phyloP scores from a whole-genome alignment of 1,140 invertebrate genomes.

The Theocolax elegans region DNA sequence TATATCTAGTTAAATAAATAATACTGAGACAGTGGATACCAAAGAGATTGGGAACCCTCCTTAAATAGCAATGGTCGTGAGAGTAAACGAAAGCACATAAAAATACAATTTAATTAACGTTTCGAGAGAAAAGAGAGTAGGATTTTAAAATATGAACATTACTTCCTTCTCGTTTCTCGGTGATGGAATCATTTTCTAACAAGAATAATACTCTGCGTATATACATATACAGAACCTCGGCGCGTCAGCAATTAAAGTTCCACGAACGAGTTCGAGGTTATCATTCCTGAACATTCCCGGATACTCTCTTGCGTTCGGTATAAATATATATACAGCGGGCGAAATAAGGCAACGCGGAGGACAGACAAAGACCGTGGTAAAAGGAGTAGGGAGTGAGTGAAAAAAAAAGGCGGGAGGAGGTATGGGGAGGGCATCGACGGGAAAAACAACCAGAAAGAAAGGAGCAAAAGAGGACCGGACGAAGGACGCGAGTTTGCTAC shows the following conservation, averaged over 20 bases:
- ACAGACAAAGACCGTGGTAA: neutral
- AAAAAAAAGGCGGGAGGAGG: neutral
- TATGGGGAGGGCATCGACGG: neutral
- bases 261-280: conserved; percentile 48
- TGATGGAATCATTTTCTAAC: neutral
- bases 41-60: neutral
- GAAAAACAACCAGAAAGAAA: conserved; percentile 7
- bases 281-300: conserved; percentile 23
- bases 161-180: too few species aligned
- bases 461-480: conserved; percentile 8
- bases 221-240: neutral
- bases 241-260: conserved; percentile 38
- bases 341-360: neutral
- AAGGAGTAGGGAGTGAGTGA: neutral
- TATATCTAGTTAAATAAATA: too few species aligned
- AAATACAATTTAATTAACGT: too few species aligned
- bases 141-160: too few species aligned
- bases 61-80: neutral
- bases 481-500: conserved; percentile 19
- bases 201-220: neutral
- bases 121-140: too few species aligned
- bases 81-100: too few species aligned
- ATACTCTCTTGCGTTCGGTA: neutral
- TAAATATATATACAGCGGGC: neutral
- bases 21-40: neutral